These are phyloP conservation scores for Todiramphus chloris DNA, from an alignment of 2,113 vertebrate species.

Conservation along the genomic window DNA sequence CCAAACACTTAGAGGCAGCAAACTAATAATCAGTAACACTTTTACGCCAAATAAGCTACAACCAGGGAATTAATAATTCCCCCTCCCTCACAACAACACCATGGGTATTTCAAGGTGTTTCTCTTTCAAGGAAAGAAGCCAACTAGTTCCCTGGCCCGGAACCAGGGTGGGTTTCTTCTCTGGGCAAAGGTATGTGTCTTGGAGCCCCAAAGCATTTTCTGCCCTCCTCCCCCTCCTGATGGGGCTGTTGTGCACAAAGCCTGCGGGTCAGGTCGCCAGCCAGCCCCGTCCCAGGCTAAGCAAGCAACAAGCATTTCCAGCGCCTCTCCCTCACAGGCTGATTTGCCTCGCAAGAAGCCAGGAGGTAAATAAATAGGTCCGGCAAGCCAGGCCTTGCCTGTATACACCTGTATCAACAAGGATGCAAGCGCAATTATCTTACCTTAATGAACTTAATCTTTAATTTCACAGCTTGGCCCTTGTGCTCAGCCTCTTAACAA, in stretches of 20 bases:
- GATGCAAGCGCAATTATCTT: slow-evolving; percentile 76
- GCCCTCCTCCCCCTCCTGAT: slow-evolving; percentile 6
- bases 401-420: slow-evolving; percentile 81
- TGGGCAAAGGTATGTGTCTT: not conserved
- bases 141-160: not conserved
- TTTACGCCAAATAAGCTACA: slow-evolving; percentile 29
- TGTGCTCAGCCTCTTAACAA: slow-evolving; percentile 78
- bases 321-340: not conserved
- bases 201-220: not conserved
- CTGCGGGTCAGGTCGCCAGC: not conserved
- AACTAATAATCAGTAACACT: slow-evolving; percentile 53
- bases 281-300: not conserved
- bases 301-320: slow-evolving; percentile 32
- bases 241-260: not conserved
- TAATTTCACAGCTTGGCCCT: slow-evolving; percentile 83
- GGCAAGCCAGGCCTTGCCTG: slow-evolving; percentile 11
- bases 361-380: slow-evolving; percentile 48
- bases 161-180: not conserved
- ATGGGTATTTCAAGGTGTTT: not conserved
- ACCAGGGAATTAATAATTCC: slow-evolving; percentile 33
- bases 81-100: not conserved
- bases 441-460: slow-evolving; percentile 87
- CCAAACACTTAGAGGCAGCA: slow-evolving; percentile 24
- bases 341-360: not conserved
- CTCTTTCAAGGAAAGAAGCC: not conserved